Evolutionary conservation across 2,797 vertebrate species (phyloP).

Genomic region (Poecile montanus): DNA sequence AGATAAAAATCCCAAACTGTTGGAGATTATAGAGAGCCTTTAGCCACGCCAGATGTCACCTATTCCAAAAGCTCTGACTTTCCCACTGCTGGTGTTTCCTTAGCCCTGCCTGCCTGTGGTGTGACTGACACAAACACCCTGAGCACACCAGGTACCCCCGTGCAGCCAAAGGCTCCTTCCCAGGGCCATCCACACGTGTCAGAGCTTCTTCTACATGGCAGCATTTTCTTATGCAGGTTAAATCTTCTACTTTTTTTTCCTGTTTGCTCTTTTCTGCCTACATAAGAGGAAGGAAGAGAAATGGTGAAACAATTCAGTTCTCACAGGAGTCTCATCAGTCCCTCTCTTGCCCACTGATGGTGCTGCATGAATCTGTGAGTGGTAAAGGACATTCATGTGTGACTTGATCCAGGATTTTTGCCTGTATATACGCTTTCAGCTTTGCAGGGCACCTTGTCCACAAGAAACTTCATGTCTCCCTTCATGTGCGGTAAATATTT

Average conservation of each 20-base stretch:
- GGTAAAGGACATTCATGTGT: neutral
- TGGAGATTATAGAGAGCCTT: neutral
- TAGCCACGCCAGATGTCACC: neutral
- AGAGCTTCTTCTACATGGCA: fast-evolving
- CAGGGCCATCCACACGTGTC: neutral
- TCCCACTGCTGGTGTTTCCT: neutral
- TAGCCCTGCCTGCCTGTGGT: fast-evolving
- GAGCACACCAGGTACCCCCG: fast-evolving
- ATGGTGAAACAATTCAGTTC: neutral
- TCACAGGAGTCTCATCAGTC: neutral
- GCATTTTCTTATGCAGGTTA: neutral
- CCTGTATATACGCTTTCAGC: neutral
- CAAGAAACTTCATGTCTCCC: neutral
- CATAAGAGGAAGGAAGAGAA: neutral
- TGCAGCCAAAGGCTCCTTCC: neutral
- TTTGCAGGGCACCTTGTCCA: neutral
- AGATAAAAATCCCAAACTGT: neutral
- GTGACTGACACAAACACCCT: neutral
- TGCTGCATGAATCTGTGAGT: neutral
- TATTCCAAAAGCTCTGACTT: neutral
- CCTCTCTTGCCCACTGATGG: neutral
- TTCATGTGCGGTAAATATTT: neutral
- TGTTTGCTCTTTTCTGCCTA: neutral
- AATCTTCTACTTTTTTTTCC: too few species aligned
- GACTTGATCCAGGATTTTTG: neutral